These are phyloP conservation scores for Brachyhypopomus gauderio DNA, from an alignment of 2,113 vertebrate species.

Conservation along the genomic window DNA sequence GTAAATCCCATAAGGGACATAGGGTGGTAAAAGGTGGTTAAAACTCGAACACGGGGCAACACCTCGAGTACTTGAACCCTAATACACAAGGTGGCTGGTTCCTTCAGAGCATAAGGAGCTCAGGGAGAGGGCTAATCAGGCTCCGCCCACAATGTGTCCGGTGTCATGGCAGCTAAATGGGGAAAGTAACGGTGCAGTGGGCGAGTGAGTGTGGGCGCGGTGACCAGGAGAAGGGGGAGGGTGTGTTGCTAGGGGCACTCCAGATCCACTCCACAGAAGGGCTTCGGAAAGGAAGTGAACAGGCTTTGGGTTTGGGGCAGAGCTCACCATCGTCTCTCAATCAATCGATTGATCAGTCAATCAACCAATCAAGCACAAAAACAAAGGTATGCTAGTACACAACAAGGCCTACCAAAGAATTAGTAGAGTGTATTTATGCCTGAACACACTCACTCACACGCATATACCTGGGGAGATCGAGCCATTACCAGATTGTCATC, in stretches of 20 bases:
- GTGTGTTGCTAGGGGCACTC: neutral
- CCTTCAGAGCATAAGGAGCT: no score
- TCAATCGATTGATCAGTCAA: no score
- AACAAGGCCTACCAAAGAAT: no score
- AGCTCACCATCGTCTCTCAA: no score
- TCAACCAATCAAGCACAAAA: no score
- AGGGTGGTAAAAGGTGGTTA: no score
- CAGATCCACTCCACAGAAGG: neutral
- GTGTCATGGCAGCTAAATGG: neutral
- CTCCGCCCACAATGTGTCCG: neutral
- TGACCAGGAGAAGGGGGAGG: neutral
- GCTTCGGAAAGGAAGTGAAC: neutral
- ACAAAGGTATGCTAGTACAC: no score
- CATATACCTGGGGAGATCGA: neutral
- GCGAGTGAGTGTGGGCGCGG: neutral
- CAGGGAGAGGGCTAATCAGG: neutral
- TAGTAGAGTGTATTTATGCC: neutral
- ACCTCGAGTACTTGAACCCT: no score
- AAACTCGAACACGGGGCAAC: no score
- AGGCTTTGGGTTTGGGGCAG: no score
- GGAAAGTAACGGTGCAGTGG: neutral
- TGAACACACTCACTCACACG: conserved; percentile 7
- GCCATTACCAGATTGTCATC: conserved; percentile 49
- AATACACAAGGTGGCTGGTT: no score
- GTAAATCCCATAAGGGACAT: no score